Percentiles rank a stretch among this genome's conserved stretches.
phyloP scores from a whole-genome alignment of 2,888 invertebrate species.

The Keiferia lycopersicella region DNA sequence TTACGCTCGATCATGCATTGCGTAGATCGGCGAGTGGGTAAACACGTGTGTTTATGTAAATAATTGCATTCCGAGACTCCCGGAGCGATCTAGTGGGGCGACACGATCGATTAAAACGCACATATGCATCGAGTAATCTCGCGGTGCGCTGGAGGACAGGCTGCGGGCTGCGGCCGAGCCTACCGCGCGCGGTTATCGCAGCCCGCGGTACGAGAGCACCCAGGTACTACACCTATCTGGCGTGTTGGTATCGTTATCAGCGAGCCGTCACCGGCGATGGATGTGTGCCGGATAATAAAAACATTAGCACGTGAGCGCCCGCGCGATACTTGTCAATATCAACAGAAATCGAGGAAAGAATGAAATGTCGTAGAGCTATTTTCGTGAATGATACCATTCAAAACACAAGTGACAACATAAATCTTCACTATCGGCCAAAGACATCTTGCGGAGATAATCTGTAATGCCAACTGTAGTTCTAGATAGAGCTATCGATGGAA shows the following conservation, averaged over 20 bases:
- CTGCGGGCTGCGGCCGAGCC: background rate
- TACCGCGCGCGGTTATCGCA: slow-evolving; percentile 27
- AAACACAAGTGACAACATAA: slow-evolving; percentile 39
- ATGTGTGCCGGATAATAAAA: slow-evolving; percentile 65
- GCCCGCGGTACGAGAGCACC: slow-evolving; percentile 35
- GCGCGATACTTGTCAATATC: slow-evolving; percentile 54
- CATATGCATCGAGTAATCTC: slow-evolving; percentile 35
- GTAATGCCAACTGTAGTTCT: slow-evolving; percentile 8
- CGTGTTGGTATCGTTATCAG: slow-evolving; percentile 62
- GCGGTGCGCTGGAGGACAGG: slow-evolving; percentile 26
- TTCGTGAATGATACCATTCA: slow-evolving; percentile 63
- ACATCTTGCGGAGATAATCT: slow-evolving; percentile 41
- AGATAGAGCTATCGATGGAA: slow-evolving; percentile 20
- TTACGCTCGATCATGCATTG: slow-evolving; percentile 26
- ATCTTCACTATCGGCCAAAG: slow-evolving; percentile 73
- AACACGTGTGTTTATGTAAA: slow-evolving; percentile 65
- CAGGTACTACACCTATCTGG: slow-evolving; percentile 36
- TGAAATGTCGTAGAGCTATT: slow-evolving; percentile 65
- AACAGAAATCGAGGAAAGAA: slow-evolving; percentile 51
- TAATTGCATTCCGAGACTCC: slow-evolving; percentile 60
- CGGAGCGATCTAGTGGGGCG: slow-evolving; percentile 42
- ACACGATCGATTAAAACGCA: slow-evolving; percentile 52
- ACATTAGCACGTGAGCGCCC: slow-evolving; percentile 75
- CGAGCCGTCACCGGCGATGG: slow-evolving; percentile 50
- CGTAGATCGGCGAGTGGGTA: slow-evolving; percentile 35